Conservation (phyloP, 2,888 invertebrate genomes). For the Anticlea derivata region DNA sequence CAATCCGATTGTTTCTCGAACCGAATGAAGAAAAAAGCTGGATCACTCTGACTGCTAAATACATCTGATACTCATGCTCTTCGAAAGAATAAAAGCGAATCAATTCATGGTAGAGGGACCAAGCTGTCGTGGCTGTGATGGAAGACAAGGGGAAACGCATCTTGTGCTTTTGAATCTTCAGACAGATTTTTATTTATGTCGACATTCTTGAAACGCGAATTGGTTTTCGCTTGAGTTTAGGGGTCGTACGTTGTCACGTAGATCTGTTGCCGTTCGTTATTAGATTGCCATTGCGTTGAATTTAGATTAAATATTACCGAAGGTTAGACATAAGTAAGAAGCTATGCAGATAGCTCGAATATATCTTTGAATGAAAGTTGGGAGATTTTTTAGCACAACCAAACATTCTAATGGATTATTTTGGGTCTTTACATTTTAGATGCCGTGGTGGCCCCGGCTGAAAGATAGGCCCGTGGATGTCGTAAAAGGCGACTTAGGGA, state of each 20-base stretch:
- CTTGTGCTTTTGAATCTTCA: slow-evolving; percentile 20
- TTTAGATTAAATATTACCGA: neutral
- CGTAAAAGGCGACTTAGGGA: no score
- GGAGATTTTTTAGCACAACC: no score
- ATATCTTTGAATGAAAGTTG: no score
- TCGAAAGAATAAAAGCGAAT: neutral
- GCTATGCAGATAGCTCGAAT: no score
- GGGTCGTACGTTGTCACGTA: slow-evolving; percentile 15
- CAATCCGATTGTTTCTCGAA: slow-evolving; percentile 17
- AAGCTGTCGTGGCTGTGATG: slow-evolving; percentile 1
- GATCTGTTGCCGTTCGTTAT: neutral
- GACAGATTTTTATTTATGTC: slow-evolving; percentile 30
- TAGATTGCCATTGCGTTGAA: no score
- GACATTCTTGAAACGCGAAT: slow-evolving; percentile 28
- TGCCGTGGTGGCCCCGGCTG: no score
- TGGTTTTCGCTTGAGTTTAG: slow-evolving; percentile 23
- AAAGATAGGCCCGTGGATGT: no score
- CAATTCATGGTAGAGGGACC: neutral
- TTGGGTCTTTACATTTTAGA: no score
- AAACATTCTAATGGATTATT: no score
- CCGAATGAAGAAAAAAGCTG: slow-evolving; percentile 1
- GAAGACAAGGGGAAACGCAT: slow-evolving; percentile 10
- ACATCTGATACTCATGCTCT: neutral
- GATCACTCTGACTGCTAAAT: neutral
- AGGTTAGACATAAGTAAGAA: neutral